phyloP scores from a whole-genome alignment of 1,140 invertebrate genomes.

The Trachymyrmex cornetzi region DNA sequence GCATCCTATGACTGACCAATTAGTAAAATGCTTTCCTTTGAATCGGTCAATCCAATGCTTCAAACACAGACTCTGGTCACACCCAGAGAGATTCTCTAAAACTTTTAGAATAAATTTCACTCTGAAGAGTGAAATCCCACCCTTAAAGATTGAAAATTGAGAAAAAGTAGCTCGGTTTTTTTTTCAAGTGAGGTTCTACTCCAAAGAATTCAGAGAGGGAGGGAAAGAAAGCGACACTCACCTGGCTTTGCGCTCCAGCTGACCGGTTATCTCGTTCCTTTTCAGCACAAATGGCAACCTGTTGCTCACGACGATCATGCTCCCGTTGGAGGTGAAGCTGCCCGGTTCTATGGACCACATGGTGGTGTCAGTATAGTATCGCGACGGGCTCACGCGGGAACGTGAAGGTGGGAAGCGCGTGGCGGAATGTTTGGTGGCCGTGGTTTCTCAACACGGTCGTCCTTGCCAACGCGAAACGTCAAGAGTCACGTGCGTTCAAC shows the following conservation, averaged over 20 bases:
- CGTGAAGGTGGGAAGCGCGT: slow-evolving; percentile 8
- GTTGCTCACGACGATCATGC: slow-evolving; percentile 96
- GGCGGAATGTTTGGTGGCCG: slow-evolving; percentile 14
- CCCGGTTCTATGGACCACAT: slow-evolving; percentile 82
- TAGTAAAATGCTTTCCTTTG: no score
- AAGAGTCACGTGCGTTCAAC: slow-evolving; percentile 62
- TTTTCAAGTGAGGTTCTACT: no score
- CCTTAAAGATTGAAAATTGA: no score
- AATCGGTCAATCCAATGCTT: no score
- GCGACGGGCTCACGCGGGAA: slow-evolving; percentile 16
- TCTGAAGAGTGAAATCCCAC: no score
- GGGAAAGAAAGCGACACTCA: slow-evolving; percentile 85
- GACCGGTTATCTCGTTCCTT: slow-evolving; percentile 90
- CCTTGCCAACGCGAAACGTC: slow-evolving; percentile 14
- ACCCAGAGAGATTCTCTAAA: no score
- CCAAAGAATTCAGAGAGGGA: no score
- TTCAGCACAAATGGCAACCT: slow-evolving; percentile 95
- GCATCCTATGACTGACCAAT: no score
- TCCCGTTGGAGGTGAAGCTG: slow-evolving; percentile 87
- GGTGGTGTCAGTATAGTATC: slow-evolving; percentile 21
- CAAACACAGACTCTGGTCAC: no score
- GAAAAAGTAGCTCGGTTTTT: no score
- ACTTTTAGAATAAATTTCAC: no score
- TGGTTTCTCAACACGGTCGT: slow-evolving; percentile 31
- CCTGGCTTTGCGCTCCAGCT: slow-evolving; percentile 93